Evolutionary conservation across 92 coral and sea anemone genomes (phyloP).

Genomic region (Virgularia gustaviana): DNA sequence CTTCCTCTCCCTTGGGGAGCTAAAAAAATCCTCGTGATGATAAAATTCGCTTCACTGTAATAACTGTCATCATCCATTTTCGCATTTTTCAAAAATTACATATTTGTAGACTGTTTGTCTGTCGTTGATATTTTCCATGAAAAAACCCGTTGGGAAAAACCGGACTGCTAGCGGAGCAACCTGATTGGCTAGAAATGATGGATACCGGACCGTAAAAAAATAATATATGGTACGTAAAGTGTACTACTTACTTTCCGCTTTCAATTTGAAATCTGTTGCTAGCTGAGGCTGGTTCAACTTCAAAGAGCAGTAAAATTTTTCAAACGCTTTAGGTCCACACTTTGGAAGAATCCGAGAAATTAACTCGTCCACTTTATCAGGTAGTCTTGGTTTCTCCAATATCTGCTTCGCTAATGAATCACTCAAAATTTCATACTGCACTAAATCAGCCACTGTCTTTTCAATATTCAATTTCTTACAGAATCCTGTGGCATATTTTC

Average conservation of each 20-base stretch:
- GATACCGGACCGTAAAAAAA: neutral
- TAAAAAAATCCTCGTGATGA: too few species aligned
- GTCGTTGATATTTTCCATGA: too few species aligned
- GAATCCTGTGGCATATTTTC: slow-evolving; percentile 13
- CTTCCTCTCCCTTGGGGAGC: too few species aligned
- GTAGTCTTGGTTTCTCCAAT: neutral
- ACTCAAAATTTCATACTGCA: slow-evolving; percentile 31
- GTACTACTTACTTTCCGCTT: neutral
- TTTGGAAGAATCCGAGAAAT: slow-evolving; percentile 42
- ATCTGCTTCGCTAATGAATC: slow-evolving; percentile 23
- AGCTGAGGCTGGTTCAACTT: slow-evolving; percentile 26
- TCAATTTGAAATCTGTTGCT: neutral
- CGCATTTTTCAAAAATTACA: too few species aligned
- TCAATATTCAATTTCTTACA: slow-evolving; percentile 8
- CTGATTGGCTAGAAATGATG: too few species aligned
- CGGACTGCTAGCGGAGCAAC: too few species aligned
- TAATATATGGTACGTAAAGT: neutral
- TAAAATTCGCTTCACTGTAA: too few species aligned
- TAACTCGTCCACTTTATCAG: slow-evolving; percentile 31
- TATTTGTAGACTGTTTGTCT: too few species aligned
- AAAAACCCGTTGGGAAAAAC: too few species aligned
- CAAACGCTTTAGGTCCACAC: slow-evolving; percentile 54
- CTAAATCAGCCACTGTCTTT: slow-evolving; percentile 2
- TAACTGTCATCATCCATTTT: too few species aligned
- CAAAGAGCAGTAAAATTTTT: slow-evolving; percentile 41